Evolutionary conservation across 2,888 invertebrate species (phyloP).

Genomic region (Andrena fulva): DNA sequence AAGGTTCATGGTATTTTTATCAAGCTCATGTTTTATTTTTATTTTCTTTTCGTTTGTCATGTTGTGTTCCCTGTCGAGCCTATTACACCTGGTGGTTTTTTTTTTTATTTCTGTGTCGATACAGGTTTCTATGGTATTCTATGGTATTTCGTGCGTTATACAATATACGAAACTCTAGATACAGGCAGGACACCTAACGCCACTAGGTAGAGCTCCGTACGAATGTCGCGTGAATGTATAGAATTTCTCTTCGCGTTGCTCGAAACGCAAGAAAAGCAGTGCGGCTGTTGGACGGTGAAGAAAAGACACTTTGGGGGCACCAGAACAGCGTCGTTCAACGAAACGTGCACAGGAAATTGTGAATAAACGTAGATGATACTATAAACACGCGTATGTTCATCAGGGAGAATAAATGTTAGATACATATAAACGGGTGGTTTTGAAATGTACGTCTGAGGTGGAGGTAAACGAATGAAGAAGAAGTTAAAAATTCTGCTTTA

Average conservation of each 20-base stretch:
- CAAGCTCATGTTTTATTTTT: background rate
- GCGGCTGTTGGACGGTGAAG: constrained; percentile 22
- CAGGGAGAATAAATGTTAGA: too few species aligned
- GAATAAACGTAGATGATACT: background rate
- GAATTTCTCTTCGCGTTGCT: constrained; percentile 54
- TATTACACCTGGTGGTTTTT: background rate
- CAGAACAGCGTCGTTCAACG: background rate
- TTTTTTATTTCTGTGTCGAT: background rate
- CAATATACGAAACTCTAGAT: constrained; percentile 57
- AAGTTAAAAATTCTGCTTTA: too few species aligned
- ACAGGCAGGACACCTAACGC: constrained; percentile 34
- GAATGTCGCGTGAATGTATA: constrained; percentile 47
- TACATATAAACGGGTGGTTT: too few species aligned
- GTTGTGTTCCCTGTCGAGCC: background rate
- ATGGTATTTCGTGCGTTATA: constrained; percentile 17
- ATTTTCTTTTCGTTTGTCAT: background rate
- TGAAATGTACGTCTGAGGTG: too few species aligned
- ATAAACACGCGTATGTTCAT: too few species aligned
- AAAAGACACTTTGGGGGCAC: constrained; percentile 8
- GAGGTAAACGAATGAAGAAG: too few species aligned
- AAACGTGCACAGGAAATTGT: background rate
- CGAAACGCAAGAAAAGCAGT: constrained; percentile 51
- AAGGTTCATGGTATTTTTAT: background rate
- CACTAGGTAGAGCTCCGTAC: constrained; percentile 25
- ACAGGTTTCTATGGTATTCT: background rate